Evolutionary conservation across 2,113 vertebrate species (phyloP), one percentile per base, ranked within the genome.

Genomic region (Cyanoderma ruficeps): DNA sequence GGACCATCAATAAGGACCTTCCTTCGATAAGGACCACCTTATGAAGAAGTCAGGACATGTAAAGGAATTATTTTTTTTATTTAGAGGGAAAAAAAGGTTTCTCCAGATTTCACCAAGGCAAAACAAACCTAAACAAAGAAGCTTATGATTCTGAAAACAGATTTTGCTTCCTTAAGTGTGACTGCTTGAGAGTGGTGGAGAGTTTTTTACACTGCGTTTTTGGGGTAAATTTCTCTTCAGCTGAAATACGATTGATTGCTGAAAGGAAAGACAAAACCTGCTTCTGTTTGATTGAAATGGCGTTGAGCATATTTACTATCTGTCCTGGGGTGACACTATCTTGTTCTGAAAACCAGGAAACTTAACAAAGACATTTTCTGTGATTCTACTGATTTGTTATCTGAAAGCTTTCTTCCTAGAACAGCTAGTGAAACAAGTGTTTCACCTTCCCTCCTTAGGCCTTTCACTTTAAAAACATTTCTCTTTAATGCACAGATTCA

Each of bases 91-190:
- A 94, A 37, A 35, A 50, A 25, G 23, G 25, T 82, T 93, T 96
- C 33, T 95, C 13, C 25, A 81, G 76, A 75, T 93, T 82, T 81
- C 22, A 55, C 28, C 52, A 82, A 63, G 57, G 42, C 60, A 83
- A 86, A 96, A 92, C 33, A 95, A 94, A 69, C 69, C 55, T 87
- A 65, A 95, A 92, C 61, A 95, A 92, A 91, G 63, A 35, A 84
- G 42, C 22, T 82, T 91, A 46, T 33, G 46, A 87, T 87, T 90
- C 83, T 79, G 52, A 85, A 94, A 90, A 41, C 52, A 85, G 46
- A 6, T 21, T 85, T 90, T 83, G 9, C 47, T 93, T 92, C 63
- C 71, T 84, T 68, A 77, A 90, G 10, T 18, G 56, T 63, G n/a
- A 90, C 47, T 88, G 64, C 76, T 94, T 7, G 33, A 87, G 60